These are phyloP conservation scores for Cisticola juncidis DNA, from an alignment of 2,113 vertebrate species.

Conservation along the genomic window DNA sequence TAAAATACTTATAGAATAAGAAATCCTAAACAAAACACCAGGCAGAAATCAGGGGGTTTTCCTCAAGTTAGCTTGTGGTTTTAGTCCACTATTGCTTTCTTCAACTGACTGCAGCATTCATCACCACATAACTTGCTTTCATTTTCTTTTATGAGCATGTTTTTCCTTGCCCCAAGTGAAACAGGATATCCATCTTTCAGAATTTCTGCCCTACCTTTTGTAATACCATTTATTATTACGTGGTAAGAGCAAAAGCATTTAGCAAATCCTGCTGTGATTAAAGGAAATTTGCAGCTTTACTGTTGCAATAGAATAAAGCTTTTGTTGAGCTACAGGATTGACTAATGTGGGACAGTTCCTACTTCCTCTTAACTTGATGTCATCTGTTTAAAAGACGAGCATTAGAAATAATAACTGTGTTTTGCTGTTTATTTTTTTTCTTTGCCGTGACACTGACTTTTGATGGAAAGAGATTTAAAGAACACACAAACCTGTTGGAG, in stretches of 20 bases:
- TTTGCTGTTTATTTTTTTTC: neutral
- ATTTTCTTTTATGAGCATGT: conserved; percentile 25
- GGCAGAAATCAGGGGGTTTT: rapidly evolving
- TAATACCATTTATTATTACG: conserved; percentile 42
- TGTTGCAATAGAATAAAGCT: conserved; percentile 13
- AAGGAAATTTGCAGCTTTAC: neutral
- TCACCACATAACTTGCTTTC: conserved; percentile 23
- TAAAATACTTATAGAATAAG: neutral
- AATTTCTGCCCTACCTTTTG: conserved; percentile 66
- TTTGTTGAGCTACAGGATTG: conserved; percentile 30
- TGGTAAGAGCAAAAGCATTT: conserved; percentile 21
- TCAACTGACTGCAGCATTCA: neutral
- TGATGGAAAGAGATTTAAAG: neutral
- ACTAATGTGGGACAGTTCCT: conserved; percentile 36
- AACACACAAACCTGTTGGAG: neutral
- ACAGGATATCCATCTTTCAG: conserved; percentile 65
- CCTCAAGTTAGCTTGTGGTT: neutral
- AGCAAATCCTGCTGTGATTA: neutral
- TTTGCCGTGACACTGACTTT: neutral
- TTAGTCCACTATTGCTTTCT: conserved; percentile 10
- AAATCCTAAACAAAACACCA: neutral
- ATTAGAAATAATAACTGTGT: neutral
- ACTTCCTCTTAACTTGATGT: conserved; percentile 49
- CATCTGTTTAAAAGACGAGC: neutral
- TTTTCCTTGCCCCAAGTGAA: conserved; percentile 22